Evolutionary conservation across 1,140 invertebrate genomes (phyloP).

Genomic region (Brachionus paranguensis): DNA sequence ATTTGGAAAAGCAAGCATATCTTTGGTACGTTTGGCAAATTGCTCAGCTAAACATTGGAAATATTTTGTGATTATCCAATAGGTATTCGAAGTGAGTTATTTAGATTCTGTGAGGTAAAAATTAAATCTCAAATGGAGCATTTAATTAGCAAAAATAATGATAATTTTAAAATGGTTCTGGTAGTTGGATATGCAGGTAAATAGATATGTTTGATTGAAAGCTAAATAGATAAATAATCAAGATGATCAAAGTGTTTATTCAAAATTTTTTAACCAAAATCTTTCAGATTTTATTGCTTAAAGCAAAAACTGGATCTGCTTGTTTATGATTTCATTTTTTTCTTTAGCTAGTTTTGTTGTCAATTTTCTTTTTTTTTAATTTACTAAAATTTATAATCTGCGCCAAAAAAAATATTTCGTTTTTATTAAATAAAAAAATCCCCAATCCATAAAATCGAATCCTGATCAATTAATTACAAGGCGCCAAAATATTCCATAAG

Average conservation of each 20-base stretch:
- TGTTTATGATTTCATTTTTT: not conserved
- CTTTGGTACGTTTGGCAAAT: not conserved
- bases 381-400: not conserved
- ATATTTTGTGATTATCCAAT: constrained; percentile 27
- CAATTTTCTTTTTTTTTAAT: not conserved
- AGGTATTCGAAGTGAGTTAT: not conserved
- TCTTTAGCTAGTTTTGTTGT: not conserved
- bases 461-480: not conserved
- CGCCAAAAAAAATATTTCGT: constrained; percentile 13
- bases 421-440: not conserved
- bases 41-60: not conserved
- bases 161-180: constrained; percentile 24
- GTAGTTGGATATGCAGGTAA: not conserved
- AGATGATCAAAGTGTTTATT: not conserved
- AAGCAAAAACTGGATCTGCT: not conserved
- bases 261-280: not conserved
- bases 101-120: not conserved
- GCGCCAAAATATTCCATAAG: not conserved
- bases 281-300: not conserved
- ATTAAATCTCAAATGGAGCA: not conserved
- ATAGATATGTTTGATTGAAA: not conserved
- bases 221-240: constrained; percentile 10
- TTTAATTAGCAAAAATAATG: constrained; percentile 33
- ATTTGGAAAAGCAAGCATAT: constrained; percentile 20
- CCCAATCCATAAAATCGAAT: not conserved